Base-by-base conservation (phyloP, 2,888 invertebrate genomes). In the Erebia epiphron region DNA sequence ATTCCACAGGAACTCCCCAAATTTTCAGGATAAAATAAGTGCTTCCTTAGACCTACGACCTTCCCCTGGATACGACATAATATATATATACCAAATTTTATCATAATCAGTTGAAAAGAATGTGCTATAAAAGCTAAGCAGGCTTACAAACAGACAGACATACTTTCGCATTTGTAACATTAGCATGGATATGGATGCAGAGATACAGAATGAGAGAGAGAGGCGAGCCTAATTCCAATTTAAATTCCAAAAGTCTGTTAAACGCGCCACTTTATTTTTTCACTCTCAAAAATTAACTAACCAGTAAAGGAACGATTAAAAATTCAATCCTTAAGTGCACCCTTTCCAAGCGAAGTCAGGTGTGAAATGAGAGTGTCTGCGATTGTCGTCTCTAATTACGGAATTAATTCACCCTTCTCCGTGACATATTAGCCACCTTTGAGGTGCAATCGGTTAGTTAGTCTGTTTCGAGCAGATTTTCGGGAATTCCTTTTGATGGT, bases 361-460 rank as follows among this genome's bases (percentile, higher is more conserved):
- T 84, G 84, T 82, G 77, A 83, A 84, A 83, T 82, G 73, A 76
- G 78, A 82, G 81, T 78, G 79, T 79, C 82, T 83, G 83, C 79
- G 73, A 69, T 80, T 82, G 83, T 79, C 81, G 81, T 78, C 69
- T 79, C 71, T 83, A 83, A 83, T 83, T 83, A 82, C 77, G 68
- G 76, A 79, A 80, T 80, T 83, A 82, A 81, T 82, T 79, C 74
- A 73, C 73, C 77, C 80, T 80, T 74, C 77, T 73, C 75, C 73
- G 70, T 72, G 73, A 77, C 75, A 78, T 73, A 75, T 77, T 76
- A 77, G 77, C 76, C 78, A 79, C 79, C 82, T 83, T 83, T 83
- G 82, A 82, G 76, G 76, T 67, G 73, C 74, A 63, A 75, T 75
- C 74, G 80, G 78, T 82, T 81, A 75, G 79, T 80, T 80, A 79